Conservation (phyloP, 2,888 invertebrate species). For the Macaria notata region DNA sequence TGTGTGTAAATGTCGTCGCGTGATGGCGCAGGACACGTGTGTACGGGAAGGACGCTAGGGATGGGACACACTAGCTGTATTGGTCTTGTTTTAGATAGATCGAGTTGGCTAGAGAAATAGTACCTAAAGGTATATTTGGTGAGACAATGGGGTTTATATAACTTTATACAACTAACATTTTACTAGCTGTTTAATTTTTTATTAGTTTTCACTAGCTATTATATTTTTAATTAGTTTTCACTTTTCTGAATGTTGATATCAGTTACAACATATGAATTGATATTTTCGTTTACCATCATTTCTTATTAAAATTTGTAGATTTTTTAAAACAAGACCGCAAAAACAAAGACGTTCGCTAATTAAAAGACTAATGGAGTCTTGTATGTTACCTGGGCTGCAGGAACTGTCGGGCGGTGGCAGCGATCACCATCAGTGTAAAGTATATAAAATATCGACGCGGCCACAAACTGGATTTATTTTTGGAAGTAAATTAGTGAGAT, state of each 20-base stretch:
- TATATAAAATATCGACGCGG: slow-evolving; percentile 65
- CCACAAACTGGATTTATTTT: slow-evolving; percentile 54
- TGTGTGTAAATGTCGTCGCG: slow-evolving; percentile 22
- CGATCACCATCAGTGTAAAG: slow-evolving; percentile 55
- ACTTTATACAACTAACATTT: too few species aligned
- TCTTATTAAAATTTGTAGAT: too few species aligned
- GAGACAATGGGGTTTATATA: too few species aligned
- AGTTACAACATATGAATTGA: too few species aligned
- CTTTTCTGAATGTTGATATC: too few species aligned
- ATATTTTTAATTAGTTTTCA: too few species aligned
- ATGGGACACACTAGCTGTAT: not conserved
- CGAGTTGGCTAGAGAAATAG: too few species aligned
- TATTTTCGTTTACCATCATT: too few species aligned
- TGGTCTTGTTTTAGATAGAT: too few species aligned
- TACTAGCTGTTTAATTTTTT: too few species aligned
- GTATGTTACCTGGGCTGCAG: slow-evolving; percentile 15
- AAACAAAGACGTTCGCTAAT: not conserved
- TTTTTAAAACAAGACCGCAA: not conserved
- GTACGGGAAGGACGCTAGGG: slow-evolving; percentile 14
- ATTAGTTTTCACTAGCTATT: too few species aligned
- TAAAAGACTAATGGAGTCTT: slow-evolving; percentile 4
- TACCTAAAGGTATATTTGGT: too few species aligned
- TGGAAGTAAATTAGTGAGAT: slow-evolving; percentile 45
- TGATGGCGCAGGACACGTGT: slow-evolving; percentile 28
- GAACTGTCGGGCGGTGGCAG: slow-evolving; percentile 21